These are phyloP conservation scores for Thamnophis sirtalis DNA, from an alignment of 2,113 vertebrate genomes.

Conservation along the genomic window DNA sequence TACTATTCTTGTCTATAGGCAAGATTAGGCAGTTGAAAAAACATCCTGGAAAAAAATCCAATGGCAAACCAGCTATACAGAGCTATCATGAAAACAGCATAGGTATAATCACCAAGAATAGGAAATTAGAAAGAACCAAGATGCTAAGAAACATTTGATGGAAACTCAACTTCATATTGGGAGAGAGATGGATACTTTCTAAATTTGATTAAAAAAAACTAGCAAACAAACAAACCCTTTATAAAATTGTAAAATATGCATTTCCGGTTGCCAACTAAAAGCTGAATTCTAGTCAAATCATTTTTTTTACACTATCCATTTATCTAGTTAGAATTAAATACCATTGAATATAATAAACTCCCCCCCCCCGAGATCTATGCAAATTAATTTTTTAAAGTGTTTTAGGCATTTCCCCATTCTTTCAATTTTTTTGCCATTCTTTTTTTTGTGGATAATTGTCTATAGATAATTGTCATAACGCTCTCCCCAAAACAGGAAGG, in stretches of 20 bases:
- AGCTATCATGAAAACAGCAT: neutral
- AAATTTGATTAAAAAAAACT: no score
- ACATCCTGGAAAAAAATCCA: neutral
- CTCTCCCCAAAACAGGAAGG: neutral
- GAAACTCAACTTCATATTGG: neutral
- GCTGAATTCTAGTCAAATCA: neutral
- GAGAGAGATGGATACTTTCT: no score
- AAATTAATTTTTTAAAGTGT: neutral
- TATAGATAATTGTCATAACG: neutral
- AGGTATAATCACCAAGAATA: neutral
- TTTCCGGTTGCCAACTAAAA: neutral
- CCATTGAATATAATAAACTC: neutral
- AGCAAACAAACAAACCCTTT: neutral
- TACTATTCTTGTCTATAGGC: neutral
- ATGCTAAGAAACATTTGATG: neutral
- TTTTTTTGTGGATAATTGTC: neutral
- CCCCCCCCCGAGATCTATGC: neutral
- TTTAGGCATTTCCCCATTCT: neutral
- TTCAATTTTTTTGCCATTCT: neutral
- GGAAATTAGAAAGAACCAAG: neutral
- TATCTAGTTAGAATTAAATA: neutral
- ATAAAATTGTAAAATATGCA: neutral
- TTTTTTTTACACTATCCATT: neutral
- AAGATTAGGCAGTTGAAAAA: neutral
- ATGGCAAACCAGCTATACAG: neutral